Conservation (phyloP, 2,113 vertebrate species). For the Fukomys damarensis region DNA sequence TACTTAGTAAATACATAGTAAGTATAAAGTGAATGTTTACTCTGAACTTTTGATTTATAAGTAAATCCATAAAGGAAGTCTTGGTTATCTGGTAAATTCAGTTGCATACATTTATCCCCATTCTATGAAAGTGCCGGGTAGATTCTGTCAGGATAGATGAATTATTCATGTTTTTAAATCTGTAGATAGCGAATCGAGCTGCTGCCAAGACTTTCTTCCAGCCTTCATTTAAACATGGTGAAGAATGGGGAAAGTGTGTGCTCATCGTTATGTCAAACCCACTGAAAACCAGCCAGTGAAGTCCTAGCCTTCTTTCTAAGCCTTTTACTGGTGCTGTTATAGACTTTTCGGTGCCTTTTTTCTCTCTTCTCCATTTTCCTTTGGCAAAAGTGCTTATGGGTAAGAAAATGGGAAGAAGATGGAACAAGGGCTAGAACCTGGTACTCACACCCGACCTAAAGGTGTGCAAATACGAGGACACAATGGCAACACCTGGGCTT, state of each 20-base stretch:
- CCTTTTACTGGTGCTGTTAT: background rate
- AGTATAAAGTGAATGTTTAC: background rate
- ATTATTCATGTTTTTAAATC: slow-evolving; percentile 53
- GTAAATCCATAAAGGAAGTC: background rate
- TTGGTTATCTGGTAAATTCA: slow-evolving; percentile 34
- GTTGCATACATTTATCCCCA: background rate
- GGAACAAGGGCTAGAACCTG: background rate
- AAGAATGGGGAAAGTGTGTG: background rate
- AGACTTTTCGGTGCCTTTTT: background rate
- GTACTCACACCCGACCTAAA: background rate
- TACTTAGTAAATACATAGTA: background rate
- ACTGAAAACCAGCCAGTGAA: background rate
- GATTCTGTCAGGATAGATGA: background rate
- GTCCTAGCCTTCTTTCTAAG: background rate
- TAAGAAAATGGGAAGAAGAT: background rate
- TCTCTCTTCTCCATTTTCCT: background rate
- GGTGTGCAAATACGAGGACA: too few species aligned
- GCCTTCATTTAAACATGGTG: background rate
- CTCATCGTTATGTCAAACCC: background rate
- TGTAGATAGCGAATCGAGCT: slow-evolving; percentile 28
- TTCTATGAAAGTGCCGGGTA: background rate
- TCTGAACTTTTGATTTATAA: background rate
- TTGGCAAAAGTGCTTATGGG: background rate
- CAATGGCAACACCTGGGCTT: background rate
- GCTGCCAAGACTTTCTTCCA: background rate